Conservation (phyloP, 2,888 invertebrate genomes). For the Phragmatobia fuliginosa region DNA sequence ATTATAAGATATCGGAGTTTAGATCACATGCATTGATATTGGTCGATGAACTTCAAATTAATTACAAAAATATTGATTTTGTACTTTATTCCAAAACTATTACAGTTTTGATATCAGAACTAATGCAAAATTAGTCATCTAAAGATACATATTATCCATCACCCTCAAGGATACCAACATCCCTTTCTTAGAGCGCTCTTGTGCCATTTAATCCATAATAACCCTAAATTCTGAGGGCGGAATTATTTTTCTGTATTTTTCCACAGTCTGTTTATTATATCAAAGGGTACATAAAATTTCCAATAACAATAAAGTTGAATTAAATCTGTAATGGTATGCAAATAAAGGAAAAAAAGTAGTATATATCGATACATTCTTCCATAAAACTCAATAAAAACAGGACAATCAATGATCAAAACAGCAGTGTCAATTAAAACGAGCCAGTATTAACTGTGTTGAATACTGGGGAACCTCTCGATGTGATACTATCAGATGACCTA, state of each 20-base stretch:
- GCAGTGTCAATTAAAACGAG: constrained; percentile 75
- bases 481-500: constrained; percentile 80
- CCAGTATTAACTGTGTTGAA: constrained; percentile 76
- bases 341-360: background rate
- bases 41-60: too few relatives aligned
- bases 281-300: background rate
- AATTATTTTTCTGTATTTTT: background rate
- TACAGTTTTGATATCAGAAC: too few relatives aligned
- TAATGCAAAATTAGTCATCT: too few relatives aligned
- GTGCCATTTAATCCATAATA: too few relatives aligned
- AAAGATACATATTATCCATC: too few relatives aligned
- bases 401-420: constrained; percentile 49
- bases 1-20: too few relatives aligned
- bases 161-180: too few relatives aligned
- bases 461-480: constrained; percentile 73
- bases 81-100: too few relatives aligned
- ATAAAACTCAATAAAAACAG: constrained; percentile 17
- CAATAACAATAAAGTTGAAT: background rate
- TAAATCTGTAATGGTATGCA: background rate
- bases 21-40: too few relatives aligned
- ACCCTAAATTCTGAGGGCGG: background rate
- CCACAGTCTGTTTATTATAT: background rate
- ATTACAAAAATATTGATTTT: too few relatives aligned
- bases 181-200: too few relatives aligned
- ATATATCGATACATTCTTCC: background rate